Conservation (phyloP, 2,113 vertebrate species). For the Spea bombifrons region DNA sequence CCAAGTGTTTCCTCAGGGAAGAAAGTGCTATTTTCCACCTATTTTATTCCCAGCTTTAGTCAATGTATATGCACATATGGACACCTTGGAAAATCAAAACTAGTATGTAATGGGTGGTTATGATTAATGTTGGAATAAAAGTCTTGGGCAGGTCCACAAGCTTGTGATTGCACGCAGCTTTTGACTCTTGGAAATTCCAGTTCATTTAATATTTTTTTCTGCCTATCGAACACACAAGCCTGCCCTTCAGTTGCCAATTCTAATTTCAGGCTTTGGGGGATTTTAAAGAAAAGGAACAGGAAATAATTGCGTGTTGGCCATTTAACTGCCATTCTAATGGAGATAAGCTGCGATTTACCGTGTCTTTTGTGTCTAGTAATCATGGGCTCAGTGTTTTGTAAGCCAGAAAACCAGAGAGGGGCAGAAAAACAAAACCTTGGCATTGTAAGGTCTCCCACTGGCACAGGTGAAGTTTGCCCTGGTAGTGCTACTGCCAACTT, state of each 20-base stretch:
- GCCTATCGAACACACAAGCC: constrained; percentile 8
- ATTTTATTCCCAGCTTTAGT: no score
- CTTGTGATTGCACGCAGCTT: not conserved
- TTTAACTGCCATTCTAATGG: constrained; percentile 42
- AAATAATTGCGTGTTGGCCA: constrained; percentile 43
- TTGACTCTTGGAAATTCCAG: constrained; percentile 5
- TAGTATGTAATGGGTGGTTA: no score
- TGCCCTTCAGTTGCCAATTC: constrained; percentile 34
- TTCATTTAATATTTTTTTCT: constrained; percentile 14
- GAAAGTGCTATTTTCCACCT: no score
- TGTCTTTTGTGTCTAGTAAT: constrained; percentile 49
- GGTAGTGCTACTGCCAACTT: constrained; percentile 28
- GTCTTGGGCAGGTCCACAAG: no score
- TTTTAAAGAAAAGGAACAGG: constrained; percentile 37
- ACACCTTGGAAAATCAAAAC: no score
- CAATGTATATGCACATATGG: no score
- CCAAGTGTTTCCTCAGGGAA: no score
- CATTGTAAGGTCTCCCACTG: constrained; percentile 29
- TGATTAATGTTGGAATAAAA: no score
- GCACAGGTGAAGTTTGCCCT: constrained; percentile 48
- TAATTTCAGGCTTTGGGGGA: constrained; percentile 36
- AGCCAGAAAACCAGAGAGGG: constrained; percentile 40
- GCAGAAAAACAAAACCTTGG: constrained; percentile 48
- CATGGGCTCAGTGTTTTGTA: constrained; percentile 49
- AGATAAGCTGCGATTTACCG: constrained; percentile 34